These are phyloP conservation scores for Halocynthia aurantium DNA, from an alignment of 23 tunicate genomes.

Conservation along the genomic window DNA sequence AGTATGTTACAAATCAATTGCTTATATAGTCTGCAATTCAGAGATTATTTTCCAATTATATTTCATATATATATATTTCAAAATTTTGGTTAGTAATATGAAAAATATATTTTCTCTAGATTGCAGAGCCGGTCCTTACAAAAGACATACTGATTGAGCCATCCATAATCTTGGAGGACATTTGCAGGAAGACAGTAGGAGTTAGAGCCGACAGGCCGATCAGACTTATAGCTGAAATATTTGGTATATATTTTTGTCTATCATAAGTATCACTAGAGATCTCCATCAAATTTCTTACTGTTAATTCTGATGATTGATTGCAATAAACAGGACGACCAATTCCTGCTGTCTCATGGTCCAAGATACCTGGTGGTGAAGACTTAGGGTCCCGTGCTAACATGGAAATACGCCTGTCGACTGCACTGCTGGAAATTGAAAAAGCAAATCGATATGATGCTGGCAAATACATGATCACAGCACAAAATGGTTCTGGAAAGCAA, in stretches of 20 bases:
- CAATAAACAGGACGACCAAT: slow-evolving; percentile 61
- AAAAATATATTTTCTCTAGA: not conserved
- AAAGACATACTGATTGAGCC: slow-evolving; percentile 75
- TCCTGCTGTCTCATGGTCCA: slow-evolving; percentile 80
- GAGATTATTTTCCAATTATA: not conserved
- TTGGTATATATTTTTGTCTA: not conserved
- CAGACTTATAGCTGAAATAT: slow-evolving; percentile 42
- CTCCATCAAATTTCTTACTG: not conserved
- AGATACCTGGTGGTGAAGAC: slow-evolving; percentile 56
- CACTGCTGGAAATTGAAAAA: slow-evolving; percentile 59
- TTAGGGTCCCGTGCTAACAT: slow-evolving; percentile 55
- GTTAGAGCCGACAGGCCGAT: slow-evolving; percentile 79
- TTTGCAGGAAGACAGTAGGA: slow-evolving; percentile 45
- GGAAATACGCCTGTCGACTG: slow-evolving; percentile 70
- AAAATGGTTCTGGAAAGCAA: slow-evolving; percentile 58
- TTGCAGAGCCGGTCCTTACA: slow-evolving; percentile 34
- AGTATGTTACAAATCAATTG: not conserved
- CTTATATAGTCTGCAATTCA: not conserved
- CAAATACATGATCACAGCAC: slow-evolving; percentile 69
- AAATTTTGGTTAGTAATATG: not conserved
- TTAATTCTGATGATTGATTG: not conserved
- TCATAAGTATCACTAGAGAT: not conserved
- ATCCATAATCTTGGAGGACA: slow-evolving; percentile 45
- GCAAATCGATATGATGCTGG: slow-evolving; percentile 86
- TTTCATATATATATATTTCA: not conserved